A percentile compares a stretch with the other conserved stretches of the same genome.
These are phyloP conservation scores for Ladona fulva DNA, from an alignment of 1,140 invertebrate species.

Conservation along the genomic window DNA sequence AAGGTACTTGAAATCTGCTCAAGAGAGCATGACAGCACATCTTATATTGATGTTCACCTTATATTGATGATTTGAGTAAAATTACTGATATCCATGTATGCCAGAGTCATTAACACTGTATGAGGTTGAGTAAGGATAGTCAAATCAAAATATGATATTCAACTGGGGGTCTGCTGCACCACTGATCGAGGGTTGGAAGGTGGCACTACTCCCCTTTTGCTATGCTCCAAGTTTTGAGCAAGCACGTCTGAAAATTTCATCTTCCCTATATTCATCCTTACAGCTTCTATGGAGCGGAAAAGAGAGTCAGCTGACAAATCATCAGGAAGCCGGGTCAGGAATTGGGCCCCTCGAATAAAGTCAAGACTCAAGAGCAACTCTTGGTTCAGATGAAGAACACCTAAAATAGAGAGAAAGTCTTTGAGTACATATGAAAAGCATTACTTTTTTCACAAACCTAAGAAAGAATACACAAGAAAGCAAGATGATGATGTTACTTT, in stretches of 20 bases:
- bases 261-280: constrained; percentile 57
- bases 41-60: not conserved
- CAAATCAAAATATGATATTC: not conserved
- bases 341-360: constrained; percentile 77
- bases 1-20: too few relatives aligned
- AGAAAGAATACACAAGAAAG: too few relatives aligned
- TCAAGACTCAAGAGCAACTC: constrained; percentile 70
- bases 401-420: constrained; percentile 37
- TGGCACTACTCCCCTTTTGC: not conserved
- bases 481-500: too few relatives aligned
- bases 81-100: not conserved
- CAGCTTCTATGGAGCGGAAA: constrained; percentile 62
- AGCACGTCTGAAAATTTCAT: constrained; percentile 60
- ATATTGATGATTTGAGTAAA: not conserved
- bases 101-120: not conserved
- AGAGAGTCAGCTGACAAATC: constrained; percentile 59
- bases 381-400: constrained; percentile 73
- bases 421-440: too few relatives aligned
- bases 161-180: not conserved
- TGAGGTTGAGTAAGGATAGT: not conserved
- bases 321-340: constrained; percentile 73
- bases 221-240: constrained; percentile 21
- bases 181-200: not conserved
- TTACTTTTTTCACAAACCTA: too few relatives aligned
- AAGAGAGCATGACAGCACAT: too few relatives aligned